Conservation (phyloP, 2,888 invertebrate species). For the Tiliacea citrago region DNA sequence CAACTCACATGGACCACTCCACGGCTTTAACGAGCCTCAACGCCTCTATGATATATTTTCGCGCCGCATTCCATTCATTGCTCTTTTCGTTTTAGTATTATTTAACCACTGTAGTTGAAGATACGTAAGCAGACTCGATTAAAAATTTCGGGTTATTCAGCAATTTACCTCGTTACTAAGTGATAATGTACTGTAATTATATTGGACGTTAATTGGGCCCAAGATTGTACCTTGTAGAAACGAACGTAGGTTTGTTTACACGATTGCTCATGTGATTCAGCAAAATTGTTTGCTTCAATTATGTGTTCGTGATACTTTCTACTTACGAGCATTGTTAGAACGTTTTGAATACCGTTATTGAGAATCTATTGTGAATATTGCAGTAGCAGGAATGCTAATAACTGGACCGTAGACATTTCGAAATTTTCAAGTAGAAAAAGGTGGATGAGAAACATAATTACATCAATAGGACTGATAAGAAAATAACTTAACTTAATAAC, state of each 20-base stretch:
- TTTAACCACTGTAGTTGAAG: conserved; percentile 17
- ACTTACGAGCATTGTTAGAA: conserved; percentile 55
- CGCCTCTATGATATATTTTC: conserved; percentile 53
- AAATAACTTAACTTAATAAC: neutral
- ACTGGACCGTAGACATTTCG: conserved; percentile 15
- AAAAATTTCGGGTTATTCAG: conserved; percentile 21
- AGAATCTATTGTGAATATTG: conserved; percentile 55
- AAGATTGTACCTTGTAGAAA: conserved; percentile 45
- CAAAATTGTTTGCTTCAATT: conserved; percentile 59
- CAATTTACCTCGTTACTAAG: conserved; percentile 59
- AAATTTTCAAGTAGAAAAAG: conserved; percentile 10
- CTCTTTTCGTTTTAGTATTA: conserved; percentile 35
- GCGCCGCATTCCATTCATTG: conserved; percentile 40
- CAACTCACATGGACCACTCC: conserved; percentile 74
- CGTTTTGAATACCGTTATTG: conserved; percentile 56
- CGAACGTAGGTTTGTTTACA: conserved; percentile 54
- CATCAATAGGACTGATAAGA: no score
- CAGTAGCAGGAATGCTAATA: conserved; percentile 47
- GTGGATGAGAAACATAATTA: neutral
- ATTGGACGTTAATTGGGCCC: conserved; percentile 65
- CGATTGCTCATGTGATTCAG: conserved; percentile 55
- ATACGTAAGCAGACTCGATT: conserved; percentile 17
- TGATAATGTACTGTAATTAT: conserved; percentile 70
- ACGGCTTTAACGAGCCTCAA: conserved; percentile 79
- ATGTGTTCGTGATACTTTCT: conserved; percentile 66